Conservation (phyloP, 2,113 vertebrate genomes). For the Oncorhynchus keta region DNA sequence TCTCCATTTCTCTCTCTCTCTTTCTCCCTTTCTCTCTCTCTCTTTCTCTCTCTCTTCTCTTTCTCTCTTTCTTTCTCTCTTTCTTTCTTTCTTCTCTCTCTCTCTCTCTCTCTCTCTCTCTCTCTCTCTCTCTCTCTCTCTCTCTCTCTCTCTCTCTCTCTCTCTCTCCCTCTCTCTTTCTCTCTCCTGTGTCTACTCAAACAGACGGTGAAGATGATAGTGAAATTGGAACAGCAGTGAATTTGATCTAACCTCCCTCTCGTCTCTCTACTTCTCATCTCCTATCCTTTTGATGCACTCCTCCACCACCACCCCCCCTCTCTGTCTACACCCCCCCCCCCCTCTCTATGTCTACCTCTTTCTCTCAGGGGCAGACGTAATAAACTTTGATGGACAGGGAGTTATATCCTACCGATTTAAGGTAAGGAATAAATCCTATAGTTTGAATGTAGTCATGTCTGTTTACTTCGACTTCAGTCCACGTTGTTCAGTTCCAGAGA, state of each 20-base stretch:
- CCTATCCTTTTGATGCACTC: not conserved
- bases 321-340: not conserved
- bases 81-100: accelerated
- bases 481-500: too few species aligned
- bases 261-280: not conserved
- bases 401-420: constrained; percentile 95
- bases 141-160: too few species aligned
- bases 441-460: too few species aligned
- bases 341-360: not conserved
- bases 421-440: constrained; percentile 34
- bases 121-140: accelerated
- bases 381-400: constrained; percentile 95
- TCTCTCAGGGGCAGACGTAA: constrained; percentile 88
- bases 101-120: too few species aligned
- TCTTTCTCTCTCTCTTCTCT: accelerated
- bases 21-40: accelerated
- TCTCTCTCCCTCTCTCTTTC: not conserved
- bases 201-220: constrained; percentile 16
- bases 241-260: constrained; percentile 32
- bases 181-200: not conserved
- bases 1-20: not conserved
- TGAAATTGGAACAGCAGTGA: constrained; percentile 37
- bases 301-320: not conserved
- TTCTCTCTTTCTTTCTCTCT: accelerated
- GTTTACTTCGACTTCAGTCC: too few species aligned